Evolutionary conservation across 2,797 vertebrate genomes (phyloP).

Genomic region (Lerista edwardsae): DNA sequence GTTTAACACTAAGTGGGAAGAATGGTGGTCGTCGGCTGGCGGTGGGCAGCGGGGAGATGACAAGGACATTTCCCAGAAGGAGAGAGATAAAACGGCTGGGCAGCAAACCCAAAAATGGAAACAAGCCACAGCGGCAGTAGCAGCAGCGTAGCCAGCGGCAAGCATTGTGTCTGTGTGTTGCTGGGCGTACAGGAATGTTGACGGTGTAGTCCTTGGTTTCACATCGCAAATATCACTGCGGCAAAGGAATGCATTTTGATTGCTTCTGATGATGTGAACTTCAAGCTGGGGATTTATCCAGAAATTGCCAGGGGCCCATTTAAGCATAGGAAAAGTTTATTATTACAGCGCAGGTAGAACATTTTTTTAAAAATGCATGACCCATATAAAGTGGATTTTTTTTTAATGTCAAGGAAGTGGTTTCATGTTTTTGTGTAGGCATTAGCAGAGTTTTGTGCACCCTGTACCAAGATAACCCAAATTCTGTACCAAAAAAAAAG

Average conservation of each 20-base stretch:
- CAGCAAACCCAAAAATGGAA: conserved; percentile 34
- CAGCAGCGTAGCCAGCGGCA: conserved; percentile 14
- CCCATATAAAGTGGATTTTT: background rate
- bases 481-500: background rate
- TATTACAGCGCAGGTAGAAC: background rate
- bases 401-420: background rate
- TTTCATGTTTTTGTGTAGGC: background rate
- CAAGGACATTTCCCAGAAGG: conserved; percentile 28
- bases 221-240: conserved; percentile 30
- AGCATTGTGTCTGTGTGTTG: conserved; percentile 36
- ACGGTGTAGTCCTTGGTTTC: conserved; percentile 32
- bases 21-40: background rate
- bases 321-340: conserved; percentile 8
- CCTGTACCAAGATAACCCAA: background rate
- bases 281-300: background rate
- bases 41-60: background rate
- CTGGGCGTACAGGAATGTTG: conserved; percentile 41
- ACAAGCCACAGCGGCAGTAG: background rate
- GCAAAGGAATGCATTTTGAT: conserved; percentile 17
- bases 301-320: background rate
- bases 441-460: no score
- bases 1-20: background rate
- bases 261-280: background rate
- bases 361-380: no score
- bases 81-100: conserved; percentile 24